Evolutionary conservation across 2,113 vertebrate species (phyloP).

Genomic region (Gorsachius goisagi): DNA sequence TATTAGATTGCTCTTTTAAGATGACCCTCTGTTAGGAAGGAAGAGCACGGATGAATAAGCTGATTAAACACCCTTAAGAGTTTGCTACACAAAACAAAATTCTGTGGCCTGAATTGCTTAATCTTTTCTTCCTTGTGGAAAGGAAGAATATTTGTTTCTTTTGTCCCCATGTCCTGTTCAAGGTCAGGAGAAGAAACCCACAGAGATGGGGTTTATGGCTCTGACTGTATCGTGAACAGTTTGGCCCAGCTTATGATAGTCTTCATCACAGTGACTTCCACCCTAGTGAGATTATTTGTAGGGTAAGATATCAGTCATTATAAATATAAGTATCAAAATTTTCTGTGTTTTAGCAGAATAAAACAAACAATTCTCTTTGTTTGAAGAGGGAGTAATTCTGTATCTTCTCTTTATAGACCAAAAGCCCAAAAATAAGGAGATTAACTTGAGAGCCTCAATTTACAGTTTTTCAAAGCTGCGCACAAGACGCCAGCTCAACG

Average conservation of each 20-base stretch:
- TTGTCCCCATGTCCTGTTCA: neutral
- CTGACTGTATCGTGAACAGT: neutral
- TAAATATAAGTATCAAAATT: neutral
- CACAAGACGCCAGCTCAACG: neutral
- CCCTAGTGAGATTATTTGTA: neutral
- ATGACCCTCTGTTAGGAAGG: neutral
- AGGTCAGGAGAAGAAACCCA: neutral
- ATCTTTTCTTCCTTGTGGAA: neutral
- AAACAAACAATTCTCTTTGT: neutral
- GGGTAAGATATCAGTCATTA: neutral
- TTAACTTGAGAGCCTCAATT: neutral
- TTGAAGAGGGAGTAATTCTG: neutral
- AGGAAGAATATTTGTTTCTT: constrained; percentile 12
- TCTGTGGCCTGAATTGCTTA: neutral
- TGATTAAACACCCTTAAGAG: constrained; percentile 30
- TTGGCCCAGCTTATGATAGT: neutral
- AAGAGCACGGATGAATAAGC: constrained; percentile 42
- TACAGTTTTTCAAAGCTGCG: neutral
- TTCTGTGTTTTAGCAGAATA: neutral
- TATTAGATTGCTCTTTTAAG: constrained; percentile 9
- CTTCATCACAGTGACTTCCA: neutral
- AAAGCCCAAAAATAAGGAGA: neutral
- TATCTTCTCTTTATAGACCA: neutral
- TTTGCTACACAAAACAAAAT: constrained; percentile 23
- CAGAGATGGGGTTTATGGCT: neutral